These are phyloP conservation scores for Gobio occitaniae DNA, from an alignment of 2,797 vertebrate genomes.

Conservation along the genomic window DNA sequence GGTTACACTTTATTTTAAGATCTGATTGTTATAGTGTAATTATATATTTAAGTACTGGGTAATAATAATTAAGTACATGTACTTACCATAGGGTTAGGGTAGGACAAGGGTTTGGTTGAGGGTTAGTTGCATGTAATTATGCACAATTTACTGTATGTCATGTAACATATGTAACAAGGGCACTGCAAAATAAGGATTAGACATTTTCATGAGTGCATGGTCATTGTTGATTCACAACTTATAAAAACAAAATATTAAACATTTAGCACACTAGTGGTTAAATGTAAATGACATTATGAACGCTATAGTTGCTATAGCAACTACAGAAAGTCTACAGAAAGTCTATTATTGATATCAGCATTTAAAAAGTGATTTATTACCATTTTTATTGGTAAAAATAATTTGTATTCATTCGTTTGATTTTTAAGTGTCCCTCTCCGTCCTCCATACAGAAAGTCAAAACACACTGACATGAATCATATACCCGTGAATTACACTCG, in stretches of 20 bases:
- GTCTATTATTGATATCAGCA: background rate
- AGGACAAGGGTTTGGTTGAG: no score
- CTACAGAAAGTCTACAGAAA: no score
- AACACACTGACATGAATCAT: background rate
- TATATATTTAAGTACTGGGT: no score
- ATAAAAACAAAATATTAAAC: background rate
- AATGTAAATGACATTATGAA: background rate
- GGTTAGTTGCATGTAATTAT: no score
- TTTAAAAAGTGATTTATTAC: background rate
- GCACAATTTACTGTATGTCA: no score
- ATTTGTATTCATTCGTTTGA: background rate
- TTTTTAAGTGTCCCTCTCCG: background rate
- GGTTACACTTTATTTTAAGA: no score
- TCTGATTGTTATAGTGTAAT: no score
- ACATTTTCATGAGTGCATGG: background rate
- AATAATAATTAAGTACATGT: no score
- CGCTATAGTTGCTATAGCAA: background rate
- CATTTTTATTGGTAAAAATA: background rate
- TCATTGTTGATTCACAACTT: background rate
- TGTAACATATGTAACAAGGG: no score
- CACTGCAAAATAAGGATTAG: background rate
- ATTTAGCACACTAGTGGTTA: background rate
- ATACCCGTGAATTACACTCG: background rate
- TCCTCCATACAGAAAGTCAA: background rate
- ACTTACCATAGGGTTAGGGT: no score